Conservation (phyloP, 2,888 invertebrate species). For the Hydrotaea diabolus region DNA sequence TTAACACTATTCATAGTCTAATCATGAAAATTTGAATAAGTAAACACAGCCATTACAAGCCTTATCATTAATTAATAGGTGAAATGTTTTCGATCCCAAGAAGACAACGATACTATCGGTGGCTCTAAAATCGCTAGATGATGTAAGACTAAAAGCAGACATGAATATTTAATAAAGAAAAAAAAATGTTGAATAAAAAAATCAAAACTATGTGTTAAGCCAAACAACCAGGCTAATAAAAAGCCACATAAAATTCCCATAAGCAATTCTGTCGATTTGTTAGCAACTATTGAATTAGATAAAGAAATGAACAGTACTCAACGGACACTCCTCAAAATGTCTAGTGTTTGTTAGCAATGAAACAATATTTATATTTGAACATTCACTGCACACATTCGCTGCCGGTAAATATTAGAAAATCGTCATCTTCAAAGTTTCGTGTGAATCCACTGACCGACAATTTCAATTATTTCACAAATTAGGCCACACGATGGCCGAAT, state of each 20-base stretch:
- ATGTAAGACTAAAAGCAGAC: not conserved
- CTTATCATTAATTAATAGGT: not conserved
- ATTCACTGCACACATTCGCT: not conserved
- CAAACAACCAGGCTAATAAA: not conserved
- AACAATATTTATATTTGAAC: not conserved
- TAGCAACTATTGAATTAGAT: not conserved
- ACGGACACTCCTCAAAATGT: conserved; percentile 13
- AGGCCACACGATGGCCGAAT: not conserved
- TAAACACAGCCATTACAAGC: not conserved
- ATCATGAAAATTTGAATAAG: no score
- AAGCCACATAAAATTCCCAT: not conserved
- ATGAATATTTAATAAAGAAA: not conserved
- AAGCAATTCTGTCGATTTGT: conserved; percentile 26
- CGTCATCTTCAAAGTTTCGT: not conserved
- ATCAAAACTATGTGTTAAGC: not conserved
- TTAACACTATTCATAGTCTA: no score
- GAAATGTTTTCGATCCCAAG: not conserved
- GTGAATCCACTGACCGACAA: conserved; percentile 6
- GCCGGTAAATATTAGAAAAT: not conserved
- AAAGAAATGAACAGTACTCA: not conserved
- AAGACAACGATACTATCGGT: not conserved
- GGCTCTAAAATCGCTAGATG: not conserved
- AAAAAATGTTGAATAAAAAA: not conserved
- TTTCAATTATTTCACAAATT: not conserved
- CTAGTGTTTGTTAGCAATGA: not conserved